Evolutionary conservation across 2,888 invertebrate genomes (phyloP).

Genomic region (Drosophila villosipedis): DNA sequence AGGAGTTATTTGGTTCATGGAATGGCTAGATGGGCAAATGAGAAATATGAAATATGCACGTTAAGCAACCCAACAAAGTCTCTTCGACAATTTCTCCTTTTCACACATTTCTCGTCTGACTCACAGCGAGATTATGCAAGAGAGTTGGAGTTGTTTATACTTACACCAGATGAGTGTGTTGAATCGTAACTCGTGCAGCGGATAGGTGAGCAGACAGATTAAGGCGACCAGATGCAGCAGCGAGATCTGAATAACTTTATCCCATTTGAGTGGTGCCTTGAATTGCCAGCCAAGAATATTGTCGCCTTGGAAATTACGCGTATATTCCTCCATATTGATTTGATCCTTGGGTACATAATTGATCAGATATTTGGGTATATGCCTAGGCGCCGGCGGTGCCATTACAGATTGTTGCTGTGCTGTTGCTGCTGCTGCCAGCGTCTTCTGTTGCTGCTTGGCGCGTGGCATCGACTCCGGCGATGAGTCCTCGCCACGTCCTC

Average conservation of each 20-base stretch:
- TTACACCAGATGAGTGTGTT: slow-evolving; percentile 88
- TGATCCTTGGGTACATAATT: slow-evolving; percentile 71
- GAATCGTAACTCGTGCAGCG: slow-evolving; percentile 81
- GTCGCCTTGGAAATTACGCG: slow-evolving; percentile 79
- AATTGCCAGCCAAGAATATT: slow-evolving; percentile 85
- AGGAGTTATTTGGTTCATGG: neutral
- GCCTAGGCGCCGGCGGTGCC: slow-evolving; percentile 8
- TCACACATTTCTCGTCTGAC: neutral
- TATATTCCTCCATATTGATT: slow-evolving; percentile 80
- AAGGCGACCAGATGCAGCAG: slow-evolving; percentile 86
- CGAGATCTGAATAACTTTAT: slow-evolving; percentile 87
- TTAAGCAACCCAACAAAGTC: neutral
- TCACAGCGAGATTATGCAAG: neutral
- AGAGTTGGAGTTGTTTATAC: slow-evolving; percentile 76
- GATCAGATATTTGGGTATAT: slow-evolving; percentile 48
- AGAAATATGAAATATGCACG: neutral
- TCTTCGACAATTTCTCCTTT: neutral
- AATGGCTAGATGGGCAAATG: slow-evolving; percentile 22
- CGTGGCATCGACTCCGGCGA: slow-evolving; percentile 62
- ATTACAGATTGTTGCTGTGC: slow-evolving; percentile 1
- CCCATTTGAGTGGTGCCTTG: slow-evolving; percentile 88
- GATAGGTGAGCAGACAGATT: slow-evolving; percentile 83
- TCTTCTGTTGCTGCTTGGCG: slow-evolving; percentile 45
- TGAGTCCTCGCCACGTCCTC: slow-evolving; percentile 60
- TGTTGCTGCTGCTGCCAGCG: slow-evolving; percentile 29